Evolutionary conservation across 2,888 invertebrate genomes (phyloP).

Genomic region (Abrostola triplasia): DNA sequence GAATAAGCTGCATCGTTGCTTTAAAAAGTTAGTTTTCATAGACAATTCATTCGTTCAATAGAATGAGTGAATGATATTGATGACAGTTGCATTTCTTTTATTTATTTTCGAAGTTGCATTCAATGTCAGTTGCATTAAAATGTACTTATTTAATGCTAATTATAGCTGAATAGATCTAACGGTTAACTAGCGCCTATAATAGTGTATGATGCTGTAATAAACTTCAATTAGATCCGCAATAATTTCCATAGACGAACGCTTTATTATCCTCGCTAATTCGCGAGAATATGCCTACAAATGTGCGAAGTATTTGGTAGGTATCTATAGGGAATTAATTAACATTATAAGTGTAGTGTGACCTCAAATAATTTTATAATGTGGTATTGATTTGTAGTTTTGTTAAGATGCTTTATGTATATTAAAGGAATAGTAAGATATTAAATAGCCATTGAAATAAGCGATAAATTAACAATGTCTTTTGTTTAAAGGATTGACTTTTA

Average conservation of each 20-base stretch:
- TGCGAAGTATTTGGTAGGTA: slow-evolving; percentile 32
- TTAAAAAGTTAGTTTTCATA: slow-evolving; percentile 4
- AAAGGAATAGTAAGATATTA: not conserved
- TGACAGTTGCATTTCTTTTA: not conserved
- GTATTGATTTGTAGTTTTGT: not conserved
- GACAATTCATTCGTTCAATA: slow-evolving; percentile 11
- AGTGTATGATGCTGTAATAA: slow-evolving; percentile 81
- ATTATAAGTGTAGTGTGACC: not conserved
- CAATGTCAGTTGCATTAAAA: not conserved
- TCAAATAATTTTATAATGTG: not conserved
- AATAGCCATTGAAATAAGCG: not conserved
- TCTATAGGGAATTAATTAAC: slow-evolving; percentile 9
- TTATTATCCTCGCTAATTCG: slow-evolving; percentile 73
- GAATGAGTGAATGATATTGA: slow-evolving; percentile 14
- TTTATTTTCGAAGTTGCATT: not conserved
- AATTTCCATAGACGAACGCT: slow-evolving; percentile 75
- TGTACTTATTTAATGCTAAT: not conserved
- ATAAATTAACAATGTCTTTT: slow-evolving; percentile 36
- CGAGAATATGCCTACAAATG: slow-evolving; percentile 71
- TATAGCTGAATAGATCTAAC: slow-evolving; percentile 8
- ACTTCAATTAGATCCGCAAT: slow-evolving; percentile 80
- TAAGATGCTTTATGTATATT: not conserved
- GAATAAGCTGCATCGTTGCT: slow-evolving; percentile 13
- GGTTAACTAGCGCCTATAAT: slow-evolving; percentile 56
- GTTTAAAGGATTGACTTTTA: slow-evolving; percentile 4